Evolutionary conservation across 2,888 invertebrate genomes (phyloP).

Genomic region (Mesorhabditis spiculigera): DNA sequence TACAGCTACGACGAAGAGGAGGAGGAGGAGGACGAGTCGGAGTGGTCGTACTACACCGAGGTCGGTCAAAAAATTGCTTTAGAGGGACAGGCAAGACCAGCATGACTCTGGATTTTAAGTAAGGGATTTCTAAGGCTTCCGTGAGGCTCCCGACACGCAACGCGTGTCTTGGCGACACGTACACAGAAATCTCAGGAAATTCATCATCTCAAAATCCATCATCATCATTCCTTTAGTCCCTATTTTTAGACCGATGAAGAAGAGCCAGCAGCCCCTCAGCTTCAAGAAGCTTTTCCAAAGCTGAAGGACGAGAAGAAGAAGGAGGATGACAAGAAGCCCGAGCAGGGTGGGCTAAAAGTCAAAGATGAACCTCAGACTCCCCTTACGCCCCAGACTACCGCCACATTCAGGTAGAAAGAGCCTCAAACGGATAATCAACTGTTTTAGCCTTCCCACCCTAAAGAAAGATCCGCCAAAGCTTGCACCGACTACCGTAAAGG

Average conservation of each 20-base stretch:
- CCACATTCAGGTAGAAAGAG: not conserved
- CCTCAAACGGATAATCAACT: not conserved
- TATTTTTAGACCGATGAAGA: not conserved
- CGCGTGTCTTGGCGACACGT: too few relatives aligned
- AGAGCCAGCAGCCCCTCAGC: not conserved
- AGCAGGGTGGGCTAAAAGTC: not conserved
- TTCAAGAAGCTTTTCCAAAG: constrained; percentile 2
- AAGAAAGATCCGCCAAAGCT: not conserved
- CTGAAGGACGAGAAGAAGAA: constrained; percentile 3
- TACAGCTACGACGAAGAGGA: not conserved
- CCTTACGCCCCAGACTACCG: not conserved
- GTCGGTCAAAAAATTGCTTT: not conserved
- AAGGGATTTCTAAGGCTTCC: too few relatives aligned
- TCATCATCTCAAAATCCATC: too few relatives aligned
- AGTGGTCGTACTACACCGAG: constrained; percentile 1
- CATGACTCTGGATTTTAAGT: too few relatives aligned
- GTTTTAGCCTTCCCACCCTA: not conserved
- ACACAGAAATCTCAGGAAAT: too few relatives aligned
- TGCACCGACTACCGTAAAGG: not conserved
- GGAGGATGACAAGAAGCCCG: constrained; percentile 1
- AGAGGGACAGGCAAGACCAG: not conserved
- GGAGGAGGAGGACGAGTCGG: not conserved
- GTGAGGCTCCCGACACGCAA: too few relatives aligned
- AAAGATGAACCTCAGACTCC: not conserved
- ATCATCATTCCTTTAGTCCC: too few relatives aligned